Evolutionary conservation across 1,140 invertebrate genomes (phyloP), one percentile per base, ranked within the genome.

Genomic region (Magallana ariakensis): DNA sequence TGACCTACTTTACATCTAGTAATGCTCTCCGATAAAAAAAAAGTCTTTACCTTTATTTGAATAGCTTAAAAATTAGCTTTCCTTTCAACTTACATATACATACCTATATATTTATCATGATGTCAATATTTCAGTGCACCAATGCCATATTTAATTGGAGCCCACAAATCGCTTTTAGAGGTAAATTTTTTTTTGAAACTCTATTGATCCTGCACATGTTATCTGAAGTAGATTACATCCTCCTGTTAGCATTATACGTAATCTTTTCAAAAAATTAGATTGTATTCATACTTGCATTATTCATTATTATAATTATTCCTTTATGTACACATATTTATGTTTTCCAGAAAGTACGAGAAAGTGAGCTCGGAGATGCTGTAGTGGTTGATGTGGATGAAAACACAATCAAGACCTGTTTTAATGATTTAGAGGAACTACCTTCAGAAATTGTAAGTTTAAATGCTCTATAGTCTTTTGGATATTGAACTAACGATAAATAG

Each of bases 81-180:
- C 1, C 1, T 46, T 4, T 46, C 33, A 46, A 46, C 33, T 46
- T 46, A 46, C 33, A 46, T 46, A 46, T 46, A 46, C 33, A 46
- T 46, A 46, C 33, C 2, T 46, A 46, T 46, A 5, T 46, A 46
- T 46, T 46, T 46, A 46, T 46, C 3, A 46, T 46, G 33, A 46
- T 46, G 33, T 46, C 0, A 11, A 56, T 83, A 16, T 55, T 16
- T 56, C 92, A 95, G 94, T 92, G 98, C 98, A 10, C 98, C 98
- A 0, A 99, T 99, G 98, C 98, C 98, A 86, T 99, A 97, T 95
- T 95, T 99, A 11, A 98, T 99, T 93, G 98, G 98, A 82, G 97
- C 99, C 60, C 98, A 98, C 89, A 95, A 96, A 83, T 95, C 96
- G 87, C 97, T 98, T 70, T 96, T 98, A 93, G 95, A 97, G 96